These are phyloP conservation scores for Nowickia ferox DNA, from an alignment of 2,888 invertebrate genomes.

Conservation along the genomic window DNA sequence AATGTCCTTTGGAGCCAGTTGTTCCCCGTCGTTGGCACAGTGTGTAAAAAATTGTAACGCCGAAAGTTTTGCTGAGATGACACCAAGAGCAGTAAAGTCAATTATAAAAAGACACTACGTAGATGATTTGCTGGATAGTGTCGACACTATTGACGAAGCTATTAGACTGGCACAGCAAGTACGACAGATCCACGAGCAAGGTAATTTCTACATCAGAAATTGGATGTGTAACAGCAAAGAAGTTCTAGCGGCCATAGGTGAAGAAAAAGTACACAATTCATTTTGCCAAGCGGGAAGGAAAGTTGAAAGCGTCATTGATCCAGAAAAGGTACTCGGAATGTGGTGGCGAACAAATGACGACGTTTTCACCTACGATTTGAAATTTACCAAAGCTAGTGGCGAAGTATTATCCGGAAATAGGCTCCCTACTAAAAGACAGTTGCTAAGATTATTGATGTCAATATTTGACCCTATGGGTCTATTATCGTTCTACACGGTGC, in stretches of 20 bases:
- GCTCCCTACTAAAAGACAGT: no score
- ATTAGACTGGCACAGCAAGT: not conserved
- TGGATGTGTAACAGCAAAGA: slow-evolving; percentile 65
- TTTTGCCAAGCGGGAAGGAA: not conserved
- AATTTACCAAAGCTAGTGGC: no score
- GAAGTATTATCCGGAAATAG: no score
- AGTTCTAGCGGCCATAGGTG: not conserved
- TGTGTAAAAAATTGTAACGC: no score
- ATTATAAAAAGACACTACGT: slow-evolving; percentile 73
- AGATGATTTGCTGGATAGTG: slow-evolving; percentile 57
- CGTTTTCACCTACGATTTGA: no score
- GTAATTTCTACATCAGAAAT: slow-evolving; percentile 57
- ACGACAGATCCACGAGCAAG: not conserved
- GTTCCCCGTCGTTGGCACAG: no score
- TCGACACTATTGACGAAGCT: not conserved
- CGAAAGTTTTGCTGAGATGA: slow-evolving; percentile 52
- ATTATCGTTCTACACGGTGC: no score
- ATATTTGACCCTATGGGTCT: no score
- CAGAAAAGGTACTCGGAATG: not conserved
- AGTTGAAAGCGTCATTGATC: not conserved
- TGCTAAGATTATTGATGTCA: no score
- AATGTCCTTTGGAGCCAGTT: no score
- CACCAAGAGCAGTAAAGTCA: slow-evolving; percentile 65
- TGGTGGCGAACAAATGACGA: not conserved
- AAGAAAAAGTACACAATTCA: not conserved